A percentile compares a stretch with the other conserved stretches of the same genome.
phyloP scores from a whole-genome alignment of 1,140 invertebrate species.

The Trachymyrmex cornetzi region DNA sequence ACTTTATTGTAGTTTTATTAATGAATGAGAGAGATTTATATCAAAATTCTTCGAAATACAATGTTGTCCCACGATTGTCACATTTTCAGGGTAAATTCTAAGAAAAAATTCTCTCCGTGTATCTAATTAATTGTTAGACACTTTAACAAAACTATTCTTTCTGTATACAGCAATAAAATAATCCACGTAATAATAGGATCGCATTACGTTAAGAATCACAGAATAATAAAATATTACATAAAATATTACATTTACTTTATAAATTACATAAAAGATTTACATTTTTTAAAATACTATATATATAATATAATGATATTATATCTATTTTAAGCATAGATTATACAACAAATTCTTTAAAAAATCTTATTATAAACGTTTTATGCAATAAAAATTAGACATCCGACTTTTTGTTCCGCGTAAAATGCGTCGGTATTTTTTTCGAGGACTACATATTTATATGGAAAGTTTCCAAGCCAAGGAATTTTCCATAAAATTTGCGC shows the following conservation, averaged over 20 bases:
- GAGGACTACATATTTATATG: neutral
- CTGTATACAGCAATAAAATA: conserved; percentile 15
- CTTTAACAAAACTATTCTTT: no score
- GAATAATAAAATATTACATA: neutral
- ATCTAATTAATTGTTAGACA: no score
- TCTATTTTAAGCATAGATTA: no score
- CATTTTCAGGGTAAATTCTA: no score
- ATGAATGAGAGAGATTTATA: no score
- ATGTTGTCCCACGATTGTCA: no score
- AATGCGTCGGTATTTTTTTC: neutral
- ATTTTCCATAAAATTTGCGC: neutral
- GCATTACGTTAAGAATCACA: neutral
- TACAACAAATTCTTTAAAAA: no score
- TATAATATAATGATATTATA: no score
- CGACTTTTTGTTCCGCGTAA: neutral
- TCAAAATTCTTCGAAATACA: no score
- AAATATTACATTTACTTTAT: neutral
- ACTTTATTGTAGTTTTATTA: no score
- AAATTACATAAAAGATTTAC: neutral
- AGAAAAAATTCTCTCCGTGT: no score
- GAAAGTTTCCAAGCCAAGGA: conserved; percentile 8
- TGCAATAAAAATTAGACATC: neutral
- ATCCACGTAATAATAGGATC: neutral
- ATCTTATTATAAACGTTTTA: neutral
- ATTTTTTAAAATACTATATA: no score